phyloP scores from a whole-genome alignment of 2,888 invertebrate genomes.

The Volucella zonaria region DNA sequence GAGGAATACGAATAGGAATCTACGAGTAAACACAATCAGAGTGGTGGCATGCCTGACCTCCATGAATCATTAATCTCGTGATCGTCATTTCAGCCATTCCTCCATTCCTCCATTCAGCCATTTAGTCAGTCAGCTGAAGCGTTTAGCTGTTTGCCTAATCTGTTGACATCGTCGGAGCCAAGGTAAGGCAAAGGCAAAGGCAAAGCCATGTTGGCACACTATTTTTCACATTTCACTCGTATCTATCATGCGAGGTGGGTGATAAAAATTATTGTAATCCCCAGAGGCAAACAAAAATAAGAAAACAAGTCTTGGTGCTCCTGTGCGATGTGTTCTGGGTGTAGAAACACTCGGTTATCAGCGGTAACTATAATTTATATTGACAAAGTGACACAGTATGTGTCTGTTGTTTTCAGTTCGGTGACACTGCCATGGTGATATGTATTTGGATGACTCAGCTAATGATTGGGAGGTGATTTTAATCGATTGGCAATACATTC shows the following conservation, averaged over 20 bases:
- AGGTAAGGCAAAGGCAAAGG: slow-evolving; percentile 6
- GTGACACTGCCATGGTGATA: too few species aligned
- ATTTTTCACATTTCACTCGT: not conserved
- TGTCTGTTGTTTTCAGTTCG: too few species aligned
- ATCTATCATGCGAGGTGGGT: slow-evolving; percentile 7
- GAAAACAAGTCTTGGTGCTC: too few species aligned
- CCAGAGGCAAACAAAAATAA: not conserved
- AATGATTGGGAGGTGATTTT: too few species aligned
- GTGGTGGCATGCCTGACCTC: slow-evolving; percentile 61
- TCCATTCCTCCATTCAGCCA: too few species aligned
- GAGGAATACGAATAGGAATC: slow-evolving; percentile 33
- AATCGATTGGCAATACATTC: too few species aligned
- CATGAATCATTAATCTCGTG: slow-evolving; percentile 66
- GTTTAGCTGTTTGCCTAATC: slow-evolving; percentile 53
- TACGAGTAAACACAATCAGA: slow-evolving; percentile 44
- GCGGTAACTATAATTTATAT: too few species aligned
- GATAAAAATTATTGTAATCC: slow-evolving; percentile 21
- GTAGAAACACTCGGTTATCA: too few species aligned
- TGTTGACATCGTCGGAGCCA: slow-evolving; percentile 52
- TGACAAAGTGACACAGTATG: too few species aligned
- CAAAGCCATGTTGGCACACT: not conserved
- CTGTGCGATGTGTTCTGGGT: too few species aligned
- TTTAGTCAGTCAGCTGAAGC: not conserved
- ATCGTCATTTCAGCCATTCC: slow-evolving; percentile 22
- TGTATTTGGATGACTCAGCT: too few species aligned